phyloP scores from a whole-genome alignment of 2,113 vertebrate genomes.

The Gnathonemus longibarbis region DNA sequence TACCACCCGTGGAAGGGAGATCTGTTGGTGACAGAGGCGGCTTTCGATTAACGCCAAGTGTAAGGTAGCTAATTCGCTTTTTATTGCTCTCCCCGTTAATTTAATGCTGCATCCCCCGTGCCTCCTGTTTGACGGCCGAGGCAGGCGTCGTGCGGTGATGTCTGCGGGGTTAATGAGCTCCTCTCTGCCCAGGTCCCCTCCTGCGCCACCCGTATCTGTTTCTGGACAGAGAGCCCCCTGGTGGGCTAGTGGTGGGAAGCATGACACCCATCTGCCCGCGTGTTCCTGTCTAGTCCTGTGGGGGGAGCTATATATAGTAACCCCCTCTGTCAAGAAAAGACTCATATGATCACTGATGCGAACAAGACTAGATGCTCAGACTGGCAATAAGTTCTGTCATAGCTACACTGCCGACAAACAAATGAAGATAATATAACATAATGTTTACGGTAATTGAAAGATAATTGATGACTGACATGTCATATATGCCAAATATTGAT shows the following conservation, averaged over 20 bases:
- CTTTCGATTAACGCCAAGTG: conserved; percentile 17
- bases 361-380: neutral
- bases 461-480: neutral
- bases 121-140: neutral
- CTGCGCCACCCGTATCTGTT: neutral
- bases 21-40: neutral
- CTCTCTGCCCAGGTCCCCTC: neutral
- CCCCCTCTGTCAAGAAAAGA: neutral
- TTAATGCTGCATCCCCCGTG: conserved; percentile 24
- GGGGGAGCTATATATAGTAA: neutral
- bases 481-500: neutral
- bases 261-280: conserved; percentile 6
- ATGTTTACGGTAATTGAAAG: neutral
- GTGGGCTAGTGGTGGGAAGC: neutral
- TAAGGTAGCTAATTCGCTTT: conserved; percentile 23
- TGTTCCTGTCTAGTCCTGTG: neutral
- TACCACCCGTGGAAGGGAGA: neutral
- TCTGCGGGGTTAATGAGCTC: conserved; percentile 19
- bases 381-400: neutral
- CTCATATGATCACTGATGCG: neutral
- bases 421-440: neutral
- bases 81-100: conserved; percentile 23
- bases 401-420: neutral
- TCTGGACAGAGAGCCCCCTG: neutral
- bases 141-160: neutral